These are phyloP conservation scores for Ursus arctos DNA, from an alignment of 2,113 vertebrate genomes.

Conservation along the genomic window DNA sequence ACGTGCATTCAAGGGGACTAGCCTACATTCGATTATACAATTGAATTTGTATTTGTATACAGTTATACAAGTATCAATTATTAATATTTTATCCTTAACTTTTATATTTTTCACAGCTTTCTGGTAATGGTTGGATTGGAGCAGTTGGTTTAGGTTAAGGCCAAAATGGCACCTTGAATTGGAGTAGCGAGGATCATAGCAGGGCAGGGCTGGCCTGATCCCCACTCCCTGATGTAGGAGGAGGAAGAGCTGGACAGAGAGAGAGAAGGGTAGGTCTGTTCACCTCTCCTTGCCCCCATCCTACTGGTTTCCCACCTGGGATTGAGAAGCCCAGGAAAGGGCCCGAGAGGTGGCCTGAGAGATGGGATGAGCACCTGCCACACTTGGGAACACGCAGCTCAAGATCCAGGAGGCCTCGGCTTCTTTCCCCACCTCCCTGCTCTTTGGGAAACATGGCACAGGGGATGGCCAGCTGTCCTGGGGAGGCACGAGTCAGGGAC, in stretches of 20 bases:
- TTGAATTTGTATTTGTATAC: not conserved
- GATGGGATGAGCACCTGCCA: not conserved
- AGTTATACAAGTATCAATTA: not conserved
- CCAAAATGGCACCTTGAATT: not conserved
- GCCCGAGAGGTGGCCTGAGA: not conserved
- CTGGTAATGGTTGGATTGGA: not conserved
- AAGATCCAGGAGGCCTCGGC: not conserved
- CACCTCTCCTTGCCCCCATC: not conserved
- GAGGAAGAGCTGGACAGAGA: not conserved
- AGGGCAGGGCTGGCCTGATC: not conserved
- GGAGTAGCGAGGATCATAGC: not conserved
- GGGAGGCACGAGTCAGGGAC: not conserved
- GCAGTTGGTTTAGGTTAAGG: not conserved
- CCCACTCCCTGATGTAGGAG: not conserved
- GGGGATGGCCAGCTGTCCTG: not conserved
- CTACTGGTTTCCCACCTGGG: not conserved
- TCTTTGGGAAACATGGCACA: not conserved
- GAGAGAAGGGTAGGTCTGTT: not conserved
- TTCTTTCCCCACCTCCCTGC: not conserved
- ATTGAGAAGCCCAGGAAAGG: not conserved
- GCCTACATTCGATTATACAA: not conserved
- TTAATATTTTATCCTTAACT: not conserved
- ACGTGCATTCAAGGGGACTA: not conserved
- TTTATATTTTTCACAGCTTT: not conserved
- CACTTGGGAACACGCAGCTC: not conserved